Evolutionary conservation across 2,888 invertebrate species (phyloP).

Genomic region (Coelinius sp.): DNA sequence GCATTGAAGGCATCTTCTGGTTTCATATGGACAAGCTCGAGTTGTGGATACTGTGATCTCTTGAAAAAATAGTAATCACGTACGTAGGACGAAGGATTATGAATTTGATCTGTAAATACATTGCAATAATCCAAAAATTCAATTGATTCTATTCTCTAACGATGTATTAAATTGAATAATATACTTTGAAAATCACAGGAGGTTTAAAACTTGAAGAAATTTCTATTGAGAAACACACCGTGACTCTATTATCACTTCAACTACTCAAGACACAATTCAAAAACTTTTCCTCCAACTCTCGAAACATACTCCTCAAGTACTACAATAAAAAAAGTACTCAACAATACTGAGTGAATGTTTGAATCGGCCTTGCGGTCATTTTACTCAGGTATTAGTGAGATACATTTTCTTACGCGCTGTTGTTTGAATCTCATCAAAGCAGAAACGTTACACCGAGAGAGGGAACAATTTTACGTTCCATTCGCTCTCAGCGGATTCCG

Average conservation of each 20-base stretch:
- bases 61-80: slow-evolving; percentile 89
- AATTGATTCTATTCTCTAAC: neutral
- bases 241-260: neutral
- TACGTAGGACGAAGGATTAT: slow-evolving; percentile 95
- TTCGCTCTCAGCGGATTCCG: too few species aligned
- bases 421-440: too few species aligned
- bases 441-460: too few species aligned
- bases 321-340: too few species aligned
- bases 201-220: neutral
- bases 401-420: too few species aligned
- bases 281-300: neutral
- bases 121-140: neutral
- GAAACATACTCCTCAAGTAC: neutral
- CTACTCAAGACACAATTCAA: neutral
- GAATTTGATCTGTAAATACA: slow-evolving; percentile 86
- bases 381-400: too few species aligned
- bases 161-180: neutral
- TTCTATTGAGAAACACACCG: neutral
- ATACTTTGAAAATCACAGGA: neutral
- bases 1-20: slow-evolving; percentile 92
- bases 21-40: slow-evolving; percentile 94
- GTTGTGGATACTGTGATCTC: slow-evolving; percentile 97
- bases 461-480: too few species aligned
- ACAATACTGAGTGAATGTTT: too few species aligned
- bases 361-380: too few species aligned